These are phyloP conservation scores for Schizopygopsis pylzovi DNA, from an alignment of 2,797 vertebrate species.

Conservation along the genomic window DNA sequence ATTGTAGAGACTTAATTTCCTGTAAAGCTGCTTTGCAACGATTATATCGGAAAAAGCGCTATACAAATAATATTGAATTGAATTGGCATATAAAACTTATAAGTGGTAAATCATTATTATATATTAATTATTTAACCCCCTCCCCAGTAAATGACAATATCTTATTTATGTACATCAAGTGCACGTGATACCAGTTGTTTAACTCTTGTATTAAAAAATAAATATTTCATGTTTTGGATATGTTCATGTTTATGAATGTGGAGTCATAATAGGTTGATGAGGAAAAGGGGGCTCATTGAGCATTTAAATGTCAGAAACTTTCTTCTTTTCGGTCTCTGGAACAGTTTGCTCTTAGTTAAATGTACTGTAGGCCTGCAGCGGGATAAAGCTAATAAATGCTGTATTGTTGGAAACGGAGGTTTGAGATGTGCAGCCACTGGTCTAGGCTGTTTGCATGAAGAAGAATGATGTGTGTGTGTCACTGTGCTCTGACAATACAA, in stretches of 20 bases:
- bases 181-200: neutral
- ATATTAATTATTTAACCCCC: neutral
- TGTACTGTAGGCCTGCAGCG: constrained; percentile 71
- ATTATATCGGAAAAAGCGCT: too few species aligned
- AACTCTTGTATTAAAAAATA: neutral
- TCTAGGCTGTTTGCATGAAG: constrained; percentile 83
- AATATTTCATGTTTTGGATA: neutral
- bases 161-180: neutral
- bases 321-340: constrained; percentile 72
- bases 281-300: neutral
- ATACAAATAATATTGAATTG: too few species aligned
- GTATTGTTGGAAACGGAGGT: constrained; percentile 75
- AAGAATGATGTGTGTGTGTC: constrained; percentile 82
- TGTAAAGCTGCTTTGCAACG: too few species aligned
- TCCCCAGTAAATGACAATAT: neutral
- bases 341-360: constrained; percentile 72
- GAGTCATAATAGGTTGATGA: neutral
- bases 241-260: neutral
- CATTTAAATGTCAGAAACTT: constrained; percentile 78
- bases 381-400: constrained; percentile 66
- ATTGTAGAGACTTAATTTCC: too few species aligned
- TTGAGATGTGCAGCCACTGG: constrained; percentile 74
- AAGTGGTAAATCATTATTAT: neutral
- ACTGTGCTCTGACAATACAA: constrained; percentile 86
- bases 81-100: too few species aligned